A percentile compares a stretch with the other conserved stretches of the same genome.
phyloP scores from a whole-genome alignment of 2,797 vertebrate species.

The Phrynocephalus forsythii region DNA sequence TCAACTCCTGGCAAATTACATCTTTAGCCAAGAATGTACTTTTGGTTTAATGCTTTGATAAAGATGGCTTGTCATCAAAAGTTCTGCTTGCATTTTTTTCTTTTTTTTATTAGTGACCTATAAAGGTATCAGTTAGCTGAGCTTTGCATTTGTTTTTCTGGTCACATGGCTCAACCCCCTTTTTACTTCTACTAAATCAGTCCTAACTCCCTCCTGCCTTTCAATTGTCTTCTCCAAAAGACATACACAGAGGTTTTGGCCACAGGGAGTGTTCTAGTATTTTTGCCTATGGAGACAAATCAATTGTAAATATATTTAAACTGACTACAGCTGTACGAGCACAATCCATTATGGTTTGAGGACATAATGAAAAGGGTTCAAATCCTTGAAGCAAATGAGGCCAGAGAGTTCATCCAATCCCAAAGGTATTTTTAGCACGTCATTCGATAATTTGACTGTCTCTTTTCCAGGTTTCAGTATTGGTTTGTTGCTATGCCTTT shows the following conservation, averaged over 20 bases:
- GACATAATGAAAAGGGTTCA: too few relatives aligned
- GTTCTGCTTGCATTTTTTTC: too few relatives aligned
- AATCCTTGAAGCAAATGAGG: background rate
- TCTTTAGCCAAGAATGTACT: too few relatives aligned
- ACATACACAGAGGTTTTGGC: background rate
- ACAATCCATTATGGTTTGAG: background rate
- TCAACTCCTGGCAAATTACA: too few relatives aligned
- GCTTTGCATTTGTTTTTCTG: too few relatives aligned
- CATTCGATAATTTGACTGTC: background rate
- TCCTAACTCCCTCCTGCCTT: background rate
- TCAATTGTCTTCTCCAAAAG: background rate
- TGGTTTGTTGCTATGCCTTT: constrained; percentile 80
- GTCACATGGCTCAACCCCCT: too few relatives aligned
- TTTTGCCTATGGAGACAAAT: too few relatives aligned
- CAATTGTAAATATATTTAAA: background rate
- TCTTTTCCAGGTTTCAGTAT: constrained; percentile 76
- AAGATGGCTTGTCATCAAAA: too few relatives aligned
- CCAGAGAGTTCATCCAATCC: fast-evolving
- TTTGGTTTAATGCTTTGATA: too few relatives aligned
- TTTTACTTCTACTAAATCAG: background rate
- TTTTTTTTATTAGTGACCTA: too few relatives aligned
- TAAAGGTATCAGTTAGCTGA: too few relatives aligned
- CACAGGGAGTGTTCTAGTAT: too few relatives aligned
- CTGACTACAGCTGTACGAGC: background rate
- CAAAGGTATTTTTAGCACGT: fast-evolving